These are phyloP conservation scores for Okapia johnstoni DNA, from an alignment of 2,113 vertebrate species.

Conservation along the genomic window DNA sequence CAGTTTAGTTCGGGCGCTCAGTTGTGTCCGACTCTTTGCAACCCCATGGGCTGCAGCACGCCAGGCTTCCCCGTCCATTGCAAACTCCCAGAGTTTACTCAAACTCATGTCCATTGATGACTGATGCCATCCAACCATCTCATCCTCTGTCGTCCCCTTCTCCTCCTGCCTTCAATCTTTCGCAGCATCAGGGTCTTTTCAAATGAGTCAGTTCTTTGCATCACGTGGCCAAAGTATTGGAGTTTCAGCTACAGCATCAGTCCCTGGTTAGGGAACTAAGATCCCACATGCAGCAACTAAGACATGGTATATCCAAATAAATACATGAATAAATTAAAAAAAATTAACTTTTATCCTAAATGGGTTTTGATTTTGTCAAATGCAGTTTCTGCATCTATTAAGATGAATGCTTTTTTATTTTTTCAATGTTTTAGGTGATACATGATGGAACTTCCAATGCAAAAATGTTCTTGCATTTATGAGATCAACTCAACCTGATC, in stretches of 20 bases:
- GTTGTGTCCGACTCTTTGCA: accelerated
- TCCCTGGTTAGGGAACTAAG: not conserved
- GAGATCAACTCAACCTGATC: not conserved
- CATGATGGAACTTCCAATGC: not conserved
- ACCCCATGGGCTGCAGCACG: not conserved
- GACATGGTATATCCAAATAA: not conserved
- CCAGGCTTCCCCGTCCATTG: not conserved
- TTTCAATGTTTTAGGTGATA: not conserved
- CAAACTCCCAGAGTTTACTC: not conserved
- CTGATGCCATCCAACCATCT: not conserved
- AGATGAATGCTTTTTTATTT: not conserved
- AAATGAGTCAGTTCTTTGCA: not conserved
- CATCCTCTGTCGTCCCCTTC: not conserved
- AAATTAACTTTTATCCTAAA: not conserved
- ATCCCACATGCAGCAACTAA: not conserved
- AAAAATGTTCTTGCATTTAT: not conserved
- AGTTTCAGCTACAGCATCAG: not conserved
- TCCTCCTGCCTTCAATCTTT: not conserved
- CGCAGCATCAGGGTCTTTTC: not conserved
- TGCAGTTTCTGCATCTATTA: not conserved
- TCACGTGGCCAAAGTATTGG: not conserved
- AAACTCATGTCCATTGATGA: not conserved
- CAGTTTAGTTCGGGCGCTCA: not conserved
- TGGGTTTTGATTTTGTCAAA: not conserved
- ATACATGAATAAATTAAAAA: not conserved